Base-by-base conservation (phyloP, 2,113 vertebrate genomes). In the Ornithorhynchus anatinus region DNA sequence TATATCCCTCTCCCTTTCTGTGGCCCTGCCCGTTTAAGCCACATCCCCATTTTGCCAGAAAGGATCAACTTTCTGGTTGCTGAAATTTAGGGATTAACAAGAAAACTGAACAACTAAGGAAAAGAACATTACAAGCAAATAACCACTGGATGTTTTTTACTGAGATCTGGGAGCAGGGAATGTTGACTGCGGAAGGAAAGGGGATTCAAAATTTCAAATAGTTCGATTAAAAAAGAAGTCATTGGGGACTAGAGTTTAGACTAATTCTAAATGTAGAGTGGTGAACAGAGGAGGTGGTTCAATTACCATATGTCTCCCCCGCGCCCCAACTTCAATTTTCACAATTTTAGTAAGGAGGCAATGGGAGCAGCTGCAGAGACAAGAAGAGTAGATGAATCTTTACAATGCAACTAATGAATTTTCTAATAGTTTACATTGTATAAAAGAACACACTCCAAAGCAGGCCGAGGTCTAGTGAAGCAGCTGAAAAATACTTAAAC, bases 191-290 rank as follows among this genome's bases (percentile, higher is more conserved):
- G n/a, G n/a, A n/a, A n/a, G n/a, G n/a, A n/a, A n/a, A n/a, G n/a
- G n/a, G n/a, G n/a, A n/a, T n/a, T n/a, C n/a, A n/a, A n/a, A n/a
- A n/a, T n/a, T n/a, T n/a, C n/a, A n/a, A n/a, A n/a, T n/a, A n/a
- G n/a, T n/a, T n/a, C n/a, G n/a, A n/a, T n/a, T n/a, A n/a, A 45
- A 66, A 56, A 59, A 69, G 74, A 29, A 69, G 56, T 66, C 39
- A 57, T 7, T 60, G 48, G 20, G 65, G 66, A 69, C 38, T 43
- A 56, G 35, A 71, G 5, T 33, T 71, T 36, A 66, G 17, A 23
- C 32, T 79, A 65, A 71, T 74, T 62, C 53, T 61, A 79, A 25
- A 42, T 48, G 52, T 69, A 37, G 53, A 23, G 7, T 51, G 23
- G n/a, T 15, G n/a, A 76, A 10, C 47, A 38, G 33, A 48, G 48